These are phyloP conservation scores for Mustela lutreola DNA, from an alignment of 2,113 vertebrate species.

Conservation along the genomic window DNA sequence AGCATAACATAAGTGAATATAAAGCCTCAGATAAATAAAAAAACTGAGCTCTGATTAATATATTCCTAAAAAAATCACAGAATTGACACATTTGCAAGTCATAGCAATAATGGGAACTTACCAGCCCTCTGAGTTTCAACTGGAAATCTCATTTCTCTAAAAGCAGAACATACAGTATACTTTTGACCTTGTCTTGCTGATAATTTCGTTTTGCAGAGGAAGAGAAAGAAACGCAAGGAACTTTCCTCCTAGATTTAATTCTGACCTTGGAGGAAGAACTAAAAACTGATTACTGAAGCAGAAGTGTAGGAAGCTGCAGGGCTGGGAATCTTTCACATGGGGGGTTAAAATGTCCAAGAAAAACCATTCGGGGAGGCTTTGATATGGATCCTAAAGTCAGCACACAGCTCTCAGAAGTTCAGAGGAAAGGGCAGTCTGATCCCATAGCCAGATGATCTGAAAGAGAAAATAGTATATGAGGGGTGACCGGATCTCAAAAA, in stretches of 20 bases:
- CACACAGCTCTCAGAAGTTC: not conserved
- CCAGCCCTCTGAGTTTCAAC: not conserved
- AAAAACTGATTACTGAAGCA: not conserved
- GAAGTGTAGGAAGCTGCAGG: not conserved
- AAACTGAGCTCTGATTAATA: not conserved
- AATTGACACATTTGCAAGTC: slow-evolving; percentile 17
- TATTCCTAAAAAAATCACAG: slow-evolving; percentile 14
- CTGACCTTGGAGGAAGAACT: not conserved
- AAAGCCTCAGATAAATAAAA: not conserved
- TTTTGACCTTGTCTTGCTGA: slow-evolving; percentile 12
- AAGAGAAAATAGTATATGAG: not conserved
- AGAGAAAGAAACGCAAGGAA: slow-evolving; percentile 25
- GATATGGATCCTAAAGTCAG: not conserved
- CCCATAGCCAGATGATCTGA: not conserved
- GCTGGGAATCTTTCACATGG: not conserved
- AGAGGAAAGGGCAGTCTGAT: not conserved
- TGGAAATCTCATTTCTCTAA: slow-evolving; percentile 57
- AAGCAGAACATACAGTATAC: slow-evolving; percentile 22
- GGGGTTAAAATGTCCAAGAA: not conserved
- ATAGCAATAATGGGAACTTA: not conserved
- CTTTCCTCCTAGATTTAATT: not conserved
- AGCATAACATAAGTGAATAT: not conserved
- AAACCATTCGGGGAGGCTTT: not conserved
- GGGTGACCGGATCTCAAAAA: not conserved
- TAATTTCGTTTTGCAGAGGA: slow-evolving; percentile 58